A percentile compares a stretch with the other conserved stretches of the same genome.
Conservation (phyloP, 2,888 invertebrate species). For the Cantharis flavilabris region DNA sequence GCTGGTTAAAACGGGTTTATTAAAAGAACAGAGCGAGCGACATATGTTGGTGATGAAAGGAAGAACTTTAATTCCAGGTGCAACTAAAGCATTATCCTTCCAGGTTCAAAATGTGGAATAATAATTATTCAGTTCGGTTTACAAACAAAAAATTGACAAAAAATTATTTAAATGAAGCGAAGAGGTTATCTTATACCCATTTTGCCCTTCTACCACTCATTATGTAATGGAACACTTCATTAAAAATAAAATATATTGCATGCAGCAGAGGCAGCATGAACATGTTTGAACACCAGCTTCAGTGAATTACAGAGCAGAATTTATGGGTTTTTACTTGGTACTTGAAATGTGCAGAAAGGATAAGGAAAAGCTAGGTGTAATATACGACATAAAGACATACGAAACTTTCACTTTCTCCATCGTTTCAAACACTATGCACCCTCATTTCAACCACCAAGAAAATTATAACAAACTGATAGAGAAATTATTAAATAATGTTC, state of each 20-base stretch:
- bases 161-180: not conserved
- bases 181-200: not conserved
- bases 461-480: not conserved
- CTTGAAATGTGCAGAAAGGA: not conserved
- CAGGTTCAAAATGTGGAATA: not conserved
- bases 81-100: not conserved
- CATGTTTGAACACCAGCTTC: not conserved
- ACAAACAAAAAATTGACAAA: too few relatives aligned
- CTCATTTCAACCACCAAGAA: not conserved
- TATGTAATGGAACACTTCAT: not conserved
- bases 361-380: not conserved
- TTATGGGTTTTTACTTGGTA: not conserved
- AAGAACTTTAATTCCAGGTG: not conserved
- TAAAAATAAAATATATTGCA: not conserved
- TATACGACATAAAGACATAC: not conserved
- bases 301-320: not conserved
- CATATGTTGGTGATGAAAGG: not conserved
- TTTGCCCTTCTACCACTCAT: not conserved
- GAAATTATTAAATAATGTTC: not conserved
- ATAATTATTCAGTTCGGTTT: too few relatives aligned
- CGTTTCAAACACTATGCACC: not conserved
- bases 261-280: not conserved
- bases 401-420: not conserved
- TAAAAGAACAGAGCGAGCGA: not conserved
- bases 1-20: not conserved